A percentile compares a stretch with the other conserved stretches of the same genome.
Evolutionary conservation across 2,113 vertebrate species (phyloP).

Genomic region (Calidris pygmaea): DNA sequence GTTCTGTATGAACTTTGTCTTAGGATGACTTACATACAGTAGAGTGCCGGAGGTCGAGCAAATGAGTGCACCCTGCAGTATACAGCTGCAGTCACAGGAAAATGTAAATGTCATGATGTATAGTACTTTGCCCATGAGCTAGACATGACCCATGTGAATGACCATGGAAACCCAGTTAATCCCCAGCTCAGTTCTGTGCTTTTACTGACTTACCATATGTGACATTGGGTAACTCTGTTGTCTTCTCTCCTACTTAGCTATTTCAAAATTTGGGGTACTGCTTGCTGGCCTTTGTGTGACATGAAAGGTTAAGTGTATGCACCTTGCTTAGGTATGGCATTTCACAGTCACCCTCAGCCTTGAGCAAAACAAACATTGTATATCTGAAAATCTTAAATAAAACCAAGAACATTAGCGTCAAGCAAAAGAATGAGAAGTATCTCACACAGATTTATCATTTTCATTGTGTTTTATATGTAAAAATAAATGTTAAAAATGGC

Average conservation of each 20-base stretch:
- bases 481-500: not conserved
- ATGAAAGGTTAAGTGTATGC: not conserved
- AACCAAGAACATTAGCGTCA: not conserved
- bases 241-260: not conserved
- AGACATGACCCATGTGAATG: not conserved
- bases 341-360: not conserved
- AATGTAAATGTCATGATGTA: not conserved
- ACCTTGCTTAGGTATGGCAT: not conserved
- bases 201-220: not conserved
- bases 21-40: not conserved
- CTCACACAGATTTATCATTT: not conserved
- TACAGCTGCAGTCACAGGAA: not conserved
- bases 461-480: not conserved
- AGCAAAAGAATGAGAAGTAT: not conserved
- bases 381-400: not conserved
- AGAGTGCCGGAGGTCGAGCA: not conserved
- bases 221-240: not conserved
- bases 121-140: not conserved
- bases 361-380: not conserved
- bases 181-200: not conserved
- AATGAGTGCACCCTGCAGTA: not conserved
- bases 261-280: not conserved
- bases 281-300: not conserved
- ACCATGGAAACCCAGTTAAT: not conserved
- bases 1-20: not conserved